A percentile compares a stretch with the other conserved stretches of the same genome.
Evolutionary conservation across 2,113 vertebrate genomes (phyloP).

Genomic region (Podarcis muralis): DNA sequence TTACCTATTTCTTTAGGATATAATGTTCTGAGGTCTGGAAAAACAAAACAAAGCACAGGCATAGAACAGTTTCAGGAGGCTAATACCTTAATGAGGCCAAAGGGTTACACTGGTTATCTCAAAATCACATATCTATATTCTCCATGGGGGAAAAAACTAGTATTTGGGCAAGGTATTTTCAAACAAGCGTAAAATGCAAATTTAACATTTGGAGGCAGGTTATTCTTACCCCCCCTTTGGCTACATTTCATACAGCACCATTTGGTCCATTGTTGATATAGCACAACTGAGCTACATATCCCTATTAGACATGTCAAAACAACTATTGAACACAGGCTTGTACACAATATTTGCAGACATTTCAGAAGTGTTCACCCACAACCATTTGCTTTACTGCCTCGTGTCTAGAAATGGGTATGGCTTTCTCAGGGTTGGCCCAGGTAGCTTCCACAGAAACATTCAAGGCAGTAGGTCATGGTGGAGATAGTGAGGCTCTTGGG

Average conservation of each 20-base stretch:
- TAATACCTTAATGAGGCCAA: slow-evolving; percentile 51
- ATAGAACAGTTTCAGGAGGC: slow-evolving; percentile 30
- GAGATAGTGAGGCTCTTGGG: too few relatives aligned
- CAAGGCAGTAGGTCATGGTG: too few relatives aligned
- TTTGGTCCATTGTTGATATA: neutral
- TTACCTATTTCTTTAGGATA: slow-evolving; percentile 19
- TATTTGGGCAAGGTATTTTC: too few relatives aligned
- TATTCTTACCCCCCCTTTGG: neutral
- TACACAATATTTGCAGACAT: neutral
- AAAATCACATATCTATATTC: slow-evolving; percentile 23
- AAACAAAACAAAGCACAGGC: slow-evolving; percentile 31
- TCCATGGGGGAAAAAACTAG: neutral
- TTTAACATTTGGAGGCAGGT: neutral
- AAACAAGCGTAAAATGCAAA: neutral
- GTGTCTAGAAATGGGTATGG: neutral
- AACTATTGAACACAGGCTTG: neutral
- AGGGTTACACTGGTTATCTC: slow-evolving; percentile 8
- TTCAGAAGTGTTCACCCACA: neutral
- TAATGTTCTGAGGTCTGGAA: slow-evolving; percentile 8
- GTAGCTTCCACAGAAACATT: neutral
- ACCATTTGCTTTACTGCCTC: neutral
- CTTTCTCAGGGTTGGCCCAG: neutral
- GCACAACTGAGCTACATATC: neutral
- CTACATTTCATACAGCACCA: neutral
- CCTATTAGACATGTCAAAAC: neutral